These are phyloP conservation scores for Synodontis membranacea DNA, from an alignment of 2,113 vertebrate genomes.

Conservation along the genomic window DNA sequence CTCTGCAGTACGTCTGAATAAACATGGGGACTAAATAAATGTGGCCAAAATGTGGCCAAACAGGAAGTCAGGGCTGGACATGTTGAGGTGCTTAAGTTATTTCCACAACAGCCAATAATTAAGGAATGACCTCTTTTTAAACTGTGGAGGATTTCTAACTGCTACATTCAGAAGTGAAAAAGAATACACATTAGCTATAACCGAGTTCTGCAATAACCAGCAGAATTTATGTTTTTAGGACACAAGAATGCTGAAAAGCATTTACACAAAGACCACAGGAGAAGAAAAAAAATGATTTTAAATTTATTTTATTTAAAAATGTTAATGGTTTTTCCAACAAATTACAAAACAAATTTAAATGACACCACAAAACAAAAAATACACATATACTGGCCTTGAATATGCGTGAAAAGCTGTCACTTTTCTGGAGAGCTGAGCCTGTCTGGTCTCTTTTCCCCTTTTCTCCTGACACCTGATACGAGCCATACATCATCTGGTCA, in stretches of 20 bases:
- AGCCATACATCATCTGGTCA: slow-evolving; percentile 10
- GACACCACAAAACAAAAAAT: not conserved
- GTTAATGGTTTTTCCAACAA: no score
- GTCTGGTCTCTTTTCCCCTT: not conserved
- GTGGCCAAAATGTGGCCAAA: not conserved
- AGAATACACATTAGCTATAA: not conserved
- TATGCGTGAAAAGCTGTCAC: not conserved
- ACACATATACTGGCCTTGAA: not conserved
- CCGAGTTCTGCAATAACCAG: not conserved
- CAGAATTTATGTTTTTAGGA: not conserved
- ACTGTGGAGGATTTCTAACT: not conserved
- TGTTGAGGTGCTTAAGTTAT: not conserved
- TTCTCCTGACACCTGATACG: not conserved
- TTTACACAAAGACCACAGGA: not conserved
- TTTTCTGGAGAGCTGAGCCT: not conserved
- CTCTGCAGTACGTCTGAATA: slow-evolving; percentile 44
- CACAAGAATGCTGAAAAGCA: not conserved
- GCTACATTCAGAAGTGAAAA: not conserved
- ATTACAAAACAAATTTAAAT: not conserved
- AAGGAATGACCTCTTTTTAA: not conserved
- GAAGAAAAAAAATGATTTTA: no score
- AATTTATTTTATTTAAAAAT: no score
- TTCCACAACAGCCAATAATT: not conserved
- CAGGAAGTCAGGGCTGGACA: not conserved
- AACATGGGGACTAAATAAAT: not conserved